These are phyloP conservation scores for Procavia capensis DNA, from an alignment of 2,113 vertebrate genomes.

Conservation along the genomic window DNA sequence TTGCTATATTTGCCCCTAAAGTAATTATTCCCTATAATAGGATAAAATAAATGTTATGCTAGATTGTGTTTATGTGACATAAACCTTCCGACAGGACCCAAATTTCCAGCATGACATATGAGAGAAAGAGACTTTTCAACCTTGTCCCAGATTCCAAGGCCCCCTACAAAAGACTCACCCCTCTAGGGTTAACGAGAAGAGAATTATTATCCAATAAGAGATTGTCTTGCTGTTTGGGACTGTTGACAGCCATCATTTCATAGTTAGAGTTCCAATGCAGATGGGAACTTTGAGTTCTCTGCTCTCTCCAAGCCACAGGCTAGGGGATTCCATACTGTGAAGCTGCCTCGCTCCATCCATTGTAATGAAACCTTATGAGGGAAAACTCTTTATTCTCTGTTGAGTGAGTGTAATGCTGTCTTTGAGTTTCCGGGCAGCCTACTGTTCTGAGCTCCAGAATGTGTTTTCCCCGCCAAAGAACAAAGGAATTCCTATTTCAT, in stretches of 20 bases:
- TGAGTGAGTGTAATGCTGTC: conserved; percentile 45
- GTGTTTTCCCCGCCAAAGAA: background rate
- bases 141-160: background rate
- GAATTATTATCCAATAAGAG: conserved; percentile 71
- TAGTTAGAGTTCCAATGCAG: conserved; percentile 18
- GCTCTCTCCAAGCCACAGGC: conserved; percentile 5
- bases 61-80: conserved; percentile 1
- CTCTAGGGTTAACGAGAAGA: conserved; percentile 56
- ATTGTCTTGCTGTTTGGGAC: conserved; percentile 60
- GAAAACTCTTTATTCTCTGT: conserved; percentile 48
- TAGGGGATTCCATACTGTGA: background rate
- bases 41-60: background rate
- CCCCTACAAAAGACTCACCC: conserved; percentile 34
- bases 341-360: conserved; percentile 36
- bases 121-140: conserved; percentile 26
- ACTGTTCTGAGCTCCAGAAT: conserved; percentile 52
- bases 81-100: background rate
- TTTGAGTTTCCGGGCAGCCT: conserved; percentile 1
- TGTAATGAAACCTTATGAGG: background rate
- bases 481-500: conserved; percentile 31
- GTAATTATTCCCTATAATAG: background rate
- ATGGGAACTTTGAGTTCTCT: conserved; percentile 5
- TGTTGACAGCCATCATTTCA: conserved; percentile 44
- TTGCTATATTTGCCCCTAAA: conserved; percentile 20
- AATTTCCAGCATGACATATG: background rate